A percentile compares a stretch with the other conserved stretches of the same genome.
Conservation (phyloP, 1,140 invertebrate genomes). For the Mercenaria mercenaria region DNA sequence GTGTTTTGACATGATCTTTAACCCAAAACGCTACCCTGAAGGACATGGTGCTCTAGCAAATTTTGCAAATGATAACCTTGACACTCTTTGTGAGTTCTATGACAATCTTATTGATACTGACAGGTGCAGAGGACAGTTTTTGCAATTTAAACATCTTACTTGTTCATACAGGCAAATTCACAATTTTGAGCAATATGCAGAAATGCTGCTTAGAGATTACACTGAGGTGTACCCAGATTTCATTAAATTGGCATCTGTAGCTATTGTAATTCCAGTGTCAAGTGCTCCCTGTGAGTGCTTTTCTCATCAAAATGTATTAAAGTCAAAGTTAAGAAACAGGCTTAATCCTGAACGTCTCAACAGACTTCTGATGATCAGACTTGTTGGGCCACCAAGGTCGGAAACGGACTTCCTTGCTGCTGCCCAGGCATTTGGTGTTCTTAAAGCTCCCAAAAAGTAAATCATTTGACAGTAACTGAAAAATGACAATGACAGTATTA, state of each 20-base stretch:
- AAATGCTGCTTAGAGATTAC: not conserved
- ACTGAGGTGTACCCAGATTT: not conserved
- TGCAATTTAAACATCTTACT: not conserved
- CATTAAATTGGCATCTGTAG: not conserved
- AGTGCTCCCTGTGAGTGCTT: not conserved
- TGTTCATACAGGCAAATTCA: not conserved
- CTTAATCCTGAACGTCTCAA: not conserved
- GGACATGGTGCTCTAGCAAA: not conserved
- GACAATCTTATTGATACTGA: not conserved
- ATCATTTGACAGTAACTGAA: too few relatives aligned
- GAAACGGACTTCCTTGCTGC: not conserved
- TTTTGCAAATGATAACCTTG: not conserved
- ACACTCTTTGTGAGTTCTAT: not conserved
- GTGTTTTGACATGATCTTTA: not conserved
- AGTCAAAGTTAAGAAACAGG: not conserved
- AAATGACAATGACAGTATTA: too few relatives aligned
- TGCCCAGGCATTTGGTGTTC: not conserved
- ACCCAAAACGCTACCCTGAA: not conserved
- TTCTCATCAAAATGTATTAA: not conserved
- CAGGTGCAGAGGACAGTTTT: conserved; percentile 9
- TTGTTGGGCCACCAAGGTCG: not conserved
- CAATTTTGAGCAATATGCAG: not conserved
- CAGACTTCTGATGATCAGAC: not conserved
- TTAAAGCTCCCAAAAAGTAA: too few relatives aligned
- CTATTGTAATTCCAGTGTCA: not conserved